Evolutionary conservation across 30 jellyfish, hydroid and myxozoan genomes (phyloP).

Genomic region (Pelagia noctiluca): DNA sequence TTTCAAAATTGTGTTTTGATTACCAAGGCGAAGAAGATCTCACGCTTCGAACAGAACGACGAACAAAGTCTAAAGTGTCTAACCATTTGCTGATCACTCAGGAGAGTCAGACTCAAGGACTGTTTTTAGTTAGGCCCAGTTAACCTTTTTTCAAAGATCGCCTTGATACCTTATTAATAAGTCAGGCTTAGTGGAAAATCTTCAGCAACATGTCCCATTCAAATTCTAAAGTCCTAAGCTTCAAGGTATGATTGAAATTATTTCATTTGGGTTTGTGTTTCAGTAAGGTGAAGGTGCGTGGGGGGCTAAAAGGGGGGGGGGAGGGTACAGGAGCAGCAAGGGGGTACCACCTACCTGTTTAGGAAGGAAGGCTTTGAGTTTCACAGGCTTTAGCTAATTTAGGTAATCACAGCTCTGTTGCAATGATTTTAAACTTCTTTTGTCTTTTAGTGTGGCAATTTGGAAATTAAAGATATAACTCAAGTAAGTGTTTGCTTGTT

Average conservation of each 20-base stretch:
- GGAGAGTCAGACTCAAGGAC: no score
- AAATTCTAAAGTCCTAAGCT: conserved; percentile 45
- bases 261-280: neutral
- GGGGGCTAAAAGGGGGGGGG: no score
- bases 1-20: no score
- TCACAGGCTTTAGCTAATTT: neutral
- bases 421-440: neutral
- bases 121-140: no score
- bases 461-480: conserved; percentile 58
- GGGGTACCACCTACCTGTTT: no score
- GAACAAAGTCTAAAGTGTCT: no score
- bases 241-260: conserved; percentile 33
- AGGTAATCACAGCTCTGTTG: neutral
- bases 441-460: conserved; percentile 76
- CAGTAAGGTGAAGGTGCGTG: neutral
- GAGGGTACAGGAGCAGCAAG: no score
- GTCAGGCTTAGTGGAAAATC: neutral
- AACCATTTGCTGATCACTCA: no score
- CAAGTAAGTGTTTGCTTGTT: conserved; percentile 51
- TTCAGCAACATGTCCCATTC: conserved; percentile 27
- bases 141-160: no score
- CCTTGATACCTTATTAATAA: no score
- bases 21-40: no score
- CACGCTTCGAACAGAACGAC: no score
- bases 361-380: neutral